These are phyloP conservation scores for Salarias fasciatus DNA, from an alignment of 2,797 vertebrate genomes.

Conservation along the genomic window DNA sequence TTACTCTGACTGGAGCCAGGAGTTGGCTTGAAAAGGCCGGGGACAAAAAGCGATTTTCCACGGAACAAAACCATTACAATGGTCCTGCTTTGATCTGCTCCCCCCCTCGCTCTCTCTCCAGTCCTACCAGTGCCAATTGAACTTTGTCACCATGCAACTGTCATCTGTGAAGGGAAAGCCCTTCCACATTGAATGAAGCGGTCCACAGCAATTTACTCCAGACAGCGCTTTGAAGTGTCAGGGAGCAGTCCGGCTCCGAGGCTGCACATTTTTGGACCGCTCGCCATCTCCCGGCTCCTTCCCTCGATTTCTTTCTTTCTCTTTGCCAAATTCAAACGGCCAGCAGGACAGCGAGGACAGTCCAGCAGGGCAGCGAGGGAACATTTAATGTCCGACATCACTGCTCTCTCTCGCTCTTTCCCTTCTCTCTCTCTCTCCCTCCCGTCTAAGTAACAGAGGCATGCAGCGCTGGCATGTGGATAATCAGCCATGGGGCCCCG, in stretches of 20 bases:
- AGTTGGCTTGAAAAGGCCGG: conserved; percentile 88
- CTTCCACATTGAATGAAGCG: conserved; percentile 91
- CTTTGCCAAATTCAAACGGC: conserved; percentile 64
- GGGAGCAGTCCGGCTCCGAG: conserved; percentile 87
- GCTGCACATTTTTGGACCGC: conserved; percentile 67
- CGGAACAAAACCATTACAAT: conserved; percentile 97
- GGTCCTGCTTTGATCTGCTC: conserved; percentile 92
- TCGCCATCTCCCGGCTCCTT: conserved; percentile 46
- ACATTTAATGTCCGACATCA: conserved; percentile 63
- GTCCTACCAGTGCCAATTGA: conserved; percentile 94
- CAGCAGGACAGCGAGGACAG: conserved; percentile 59
- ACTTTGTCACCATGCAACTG: conserved; percentile 96
- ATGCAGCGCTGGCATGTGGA: conserved; percentile 88
- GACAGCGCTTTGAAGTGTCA: conserved; percentile 94
- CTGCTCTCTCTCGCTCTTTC: conserved; percentile 50
- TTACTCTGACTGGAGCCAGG: conserved; percentile 87
- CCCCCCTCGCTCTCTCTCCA: conserved; percentile 71
- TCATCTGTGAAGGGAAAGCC: conserved; percentile 90
- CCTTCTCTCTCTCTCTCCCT: conserved; percentile 46
- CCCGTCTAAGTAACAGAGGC: conserved; percentile 83
- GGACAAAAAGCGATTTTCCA: conserved; percentile 98
- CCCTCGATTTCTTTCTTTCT: conserved; percentile 45
- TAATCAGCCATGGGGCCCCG: conserved; percentile 87
- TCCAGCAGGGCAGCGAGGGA: conserved; percentile 48
- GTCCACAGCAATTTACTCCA: conserved; percentile 94